Evolutionary conservation across 2,888 invertebrate genomes (phyloP).

Genomic region (Heliothis peltigera): DNA sequence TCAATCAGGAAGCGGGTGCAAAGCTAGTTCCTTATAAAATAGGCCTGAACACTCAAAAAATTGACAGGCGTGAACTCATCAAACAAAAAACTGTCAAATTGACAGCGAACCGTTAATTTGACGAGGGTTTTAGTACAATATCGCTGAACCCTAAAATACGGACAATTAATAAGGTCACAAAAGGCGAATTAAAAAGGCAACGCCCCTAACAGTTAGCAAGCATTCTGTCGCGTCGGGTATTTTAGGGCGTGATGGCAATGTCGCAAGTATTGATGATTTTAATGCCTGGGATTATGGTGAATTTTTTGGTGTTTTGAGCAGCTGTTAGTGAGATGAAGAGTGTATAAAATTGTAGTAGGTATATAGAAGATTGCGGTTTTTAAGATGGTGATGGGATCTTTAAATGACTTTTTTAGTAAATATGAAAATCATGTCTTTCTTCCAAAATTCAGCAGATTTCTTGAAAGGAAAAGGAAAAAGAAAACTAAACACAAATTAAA

Average conservation of each 20-base stretch:
- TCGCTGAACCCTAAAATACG: constrained; percentile 9
- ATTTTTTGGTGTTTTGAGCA: not conserved
- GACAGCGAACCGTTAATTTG: not conserved
- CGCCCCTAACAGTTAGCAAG: constrained; percentile 8
- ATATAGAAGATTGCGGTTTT: no score
- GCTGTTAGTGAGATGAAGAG: not conserved
- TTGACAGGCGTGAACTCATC: not conserved
- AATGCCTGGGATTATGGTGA: not conserved
- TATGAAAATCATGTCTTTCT: no score
- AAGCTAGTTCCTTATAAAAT: not conserved
- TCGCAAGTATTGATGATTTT: not conserved
- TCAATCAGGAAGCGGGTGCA: no score
- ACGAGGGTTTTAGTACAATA: not conserved
- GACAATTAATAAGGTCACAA: constrained; percentile 26
- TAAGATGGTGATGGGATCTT: no score
- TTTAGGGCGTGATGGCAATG: not conserved
- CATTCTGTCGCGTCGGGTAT: not conserved
- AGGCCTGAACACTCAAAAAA: not conserved
- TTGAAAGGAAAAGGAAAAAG: no score
- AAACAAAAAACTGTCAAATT: not conserved
- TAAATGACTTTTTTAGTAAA: no score
- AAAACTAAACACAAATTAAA: no score
- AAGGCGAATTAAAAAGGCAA: constrained; percentile 12
- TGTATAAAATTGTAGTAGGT: not conserved
- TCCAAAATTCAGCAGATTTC: no score